phyloP scores from a whole-genome alignment of 2,888 invertebrate genomes.

The Pilophorus perplexus region DNA sequence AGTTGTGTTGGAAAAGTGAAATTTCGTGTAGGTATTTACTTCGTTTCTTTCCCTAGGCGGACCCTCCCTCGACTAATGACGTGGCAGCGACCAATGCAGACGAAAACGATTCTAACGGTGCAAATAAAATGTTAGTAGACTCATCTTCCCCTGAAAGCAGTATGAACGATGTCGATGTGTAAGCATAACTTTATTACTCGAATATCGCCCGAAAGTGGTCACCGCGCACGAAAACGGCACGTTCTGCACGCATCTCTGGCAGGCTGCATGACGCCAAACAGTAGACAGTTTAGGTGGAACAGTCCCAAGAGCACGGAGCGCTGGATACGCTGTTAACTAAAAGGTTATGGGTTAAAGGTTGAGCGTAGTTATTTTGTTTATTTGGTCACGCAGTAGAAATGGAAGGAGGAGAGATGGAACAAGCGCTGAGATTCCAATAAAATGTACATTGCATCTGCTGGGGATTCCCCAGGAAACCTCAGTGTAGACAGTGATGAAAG shows the following conservation, averaged over 20 bases:
- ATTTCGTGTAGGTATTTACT: neutral
- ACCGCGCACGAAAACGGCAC: conserved; percentile 3
- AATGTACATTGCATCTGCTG: too few species aligned
- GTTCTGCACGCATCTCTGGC: neutral
- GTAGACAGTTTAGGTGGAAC: too few species aligned
- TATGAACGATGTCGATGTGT: conserved; percentile 40
- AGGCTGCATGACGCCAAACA: conserved; percentile 4
- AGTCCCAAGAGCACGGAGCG: too few species aligned
- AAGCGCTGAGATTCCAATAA: too few species aligned
- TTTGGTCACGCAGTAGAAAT: too few species aligned
- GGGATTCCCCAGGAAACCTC: too few species aligned
- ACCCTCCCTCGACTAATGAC: conserved; percentile 10
- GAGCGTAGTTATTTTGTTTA: too few species aligned
- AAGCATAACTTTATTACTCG: conserved; percentile 16
- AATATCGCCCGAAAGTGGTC: neutral
- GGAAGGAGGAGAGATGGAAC: too few species aligned
- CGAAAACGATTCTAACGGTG: conserved; percentile 41
- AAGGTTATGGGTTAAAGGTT: too few species aligned
- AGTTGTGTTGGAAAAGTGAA: neutral
- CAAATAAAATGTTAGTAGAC: conserved; percentile 58
- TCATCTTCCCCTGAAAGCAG: conserved; percentile 52
- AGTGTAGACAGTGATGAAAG: too few species aligned
- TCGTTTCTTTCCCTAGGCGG: conserved; percentile 1
- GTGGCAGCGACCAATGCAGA: conserved; percentile 13
- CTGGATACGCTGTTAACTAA: too few species aligned